Conservation (phyloP, 2,797 vertebrate genomes). For the Centropyge bicolor region DNA sequence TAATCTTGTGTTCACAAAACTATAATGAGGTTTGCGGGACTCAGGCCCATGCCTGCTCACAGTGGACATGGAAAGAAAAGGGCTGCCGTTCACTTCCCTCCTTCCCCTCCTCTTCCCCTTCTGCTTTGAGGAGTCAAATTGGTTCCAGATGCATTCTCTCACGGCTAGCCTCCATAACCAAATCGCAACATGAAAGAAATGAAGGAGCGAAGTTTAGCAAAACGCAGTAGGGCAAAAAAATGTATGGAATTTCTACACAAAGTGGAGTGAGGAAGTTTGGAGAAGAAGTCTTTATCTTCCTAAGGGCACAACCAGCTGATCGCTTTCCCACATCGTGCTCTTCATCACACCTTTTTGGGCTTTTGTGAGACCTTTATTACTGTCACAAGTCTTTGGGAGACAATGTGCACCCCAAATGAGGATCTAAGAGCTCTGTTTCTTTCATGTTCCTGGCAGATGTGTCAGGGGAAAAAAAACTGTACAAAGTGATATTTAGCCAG, state of each 20-base stretch:
- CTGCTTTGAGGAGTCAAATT: conserved; percentile 79
- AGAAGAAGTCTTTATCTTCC: background rate
- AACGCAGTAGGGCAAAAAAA: conserved; percentile 46
- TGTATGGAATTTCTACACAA: conserved; percentile 49
- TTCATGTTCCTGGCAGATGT: conserved; percentile 82
- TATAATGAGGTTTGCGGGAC: conserved; percentile 75
- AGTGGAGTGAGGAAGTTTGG: background rate
- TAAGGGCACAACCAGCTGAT: background rate
- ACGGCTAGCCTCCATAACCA: conserved; percentile 61
- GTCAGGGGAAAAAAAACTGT: conserved; percentile 48
- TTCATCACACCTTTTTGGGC: conserved; percentile 21
- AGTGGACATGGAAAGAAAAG: conserved; percentile 69
- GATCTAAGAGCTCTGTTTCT: conserved; percentile 71
- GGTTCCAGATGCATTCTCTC: conserved; percentile 85
- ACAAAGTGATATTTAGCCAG: conserved; percentile 70
- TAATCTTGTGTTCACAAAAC: conserved; percentile 64
- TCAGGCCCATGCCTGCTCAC: conserved; percentile 54
- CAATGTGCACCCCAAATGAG: conserved; percentile 70
- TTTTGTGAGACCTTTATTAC: conserved; percentile 13
- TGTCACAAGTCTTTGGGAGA: conserved; percentile 34
- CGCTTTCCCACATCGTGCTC: conserved; percentile 10
- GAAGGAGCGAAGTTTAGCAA: conserved; percentile 46
- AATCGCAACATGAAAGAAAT: conserved; percentile 66
- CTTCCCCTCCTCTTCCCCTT: conserved; percentile 59
- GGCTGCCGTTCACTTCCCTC: conserved; percentile 68